Evolutionary conservation across 1,140 invertebrate species (phyloP), one percentile per base, ranked within the genome.

Genomic region (Triops cancriformis): DNA sequence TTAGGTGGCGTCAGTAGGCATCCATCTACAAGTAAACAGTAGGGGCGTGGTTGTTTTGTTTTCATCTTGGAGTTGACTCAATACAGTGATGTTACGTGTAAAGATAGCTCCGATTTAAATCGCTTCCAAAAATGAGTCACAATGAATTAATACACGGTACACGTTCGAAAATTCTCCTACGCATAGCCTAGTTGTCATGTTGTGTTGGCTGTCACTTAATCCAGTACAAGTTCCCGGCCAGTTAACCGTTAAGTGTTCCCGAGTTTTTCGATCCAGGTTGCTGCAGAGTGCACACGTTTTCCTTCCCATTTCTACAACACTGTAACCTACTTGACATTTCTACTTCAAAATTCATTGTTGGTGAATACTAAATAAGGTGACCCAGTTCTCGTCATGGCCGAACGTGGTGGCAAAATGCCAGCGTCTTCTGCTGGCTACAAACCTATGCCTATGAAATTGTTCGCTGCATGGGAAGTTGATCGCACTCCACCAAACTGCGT

Each of bases 391-490:
- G 18, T 64, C 4, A 64, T 64, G 51, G 51, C 51, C 5, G 51
- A 64, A 18, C 84, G 79, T 78, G 79, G 51, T 84, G 86, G 84
- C 95, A 94, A 89, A 94, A 94, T 82, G 93, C 12, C 27, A 37
- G 31, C 31, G 18, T 14, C 45, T 11, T 64, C 51, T 64, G 51
- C 51, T 64, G 51, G 51, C 18, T 64, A 64, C 51, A 64, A 64
- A 64, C 51, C 51, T 64, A 74, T 97, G 83, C 94, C 95, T 82
- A 98, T 98, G 96, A 96, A 96, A 87, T 89, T 98, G 80, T 98
- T 98, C 88, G 95, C 96, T 79, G 96, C 95, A 81, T 97, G 95
- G 95, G 96, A 98, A 89, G 93, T 98, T 78, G 96, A 98, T 87
- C 91, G 96, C 84, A 79, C 78, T 77, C 94, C 96, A 73, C 91